Evolutionary conservation across 2,888 invertebrate species (phyloP).

Genomic region (Pristionchus arcanus): DNA sequence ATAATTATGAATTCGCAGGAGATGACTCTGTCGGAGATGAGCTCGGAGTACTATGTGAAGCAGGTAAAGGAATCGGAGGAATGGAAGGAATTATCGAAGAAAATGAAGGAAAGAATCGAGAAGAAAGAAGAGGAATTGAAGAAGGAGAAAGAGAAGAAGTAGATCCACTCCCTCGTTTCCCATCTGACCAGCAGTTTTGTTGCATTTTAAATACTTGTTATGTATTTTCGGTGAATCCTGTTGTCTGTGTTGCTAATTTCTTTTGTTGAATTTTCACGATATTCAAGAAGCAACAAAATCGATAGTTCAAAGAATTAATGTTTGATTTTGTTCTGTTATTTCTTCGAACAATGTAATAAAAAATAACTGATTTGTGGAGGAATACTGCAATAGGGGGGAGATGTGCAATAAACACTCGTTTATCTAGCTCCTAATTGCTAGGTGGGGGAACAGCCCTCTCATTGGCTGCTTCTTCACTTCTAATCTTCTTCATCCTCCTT

Average conservation of each 20-base stretch:
- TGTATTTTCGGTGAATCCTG: background rate
- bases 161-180: background rate
- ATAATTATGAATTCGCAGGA: background rate
- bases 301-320: background rate
- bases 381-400: background rate
- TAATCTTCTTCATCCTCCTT: slow-evolving; percentile 3
- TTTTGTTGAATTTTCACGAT: background rate
- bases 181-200: no score
- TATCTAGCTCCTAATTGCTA: background rate
- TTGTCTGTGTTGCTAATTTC: background rate
- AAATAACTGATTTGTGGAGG: background rate
- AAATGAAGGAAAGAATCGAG: background rate
- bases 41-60: background rate
- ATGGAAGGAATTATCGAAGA: background rate
- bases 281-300: background rate
- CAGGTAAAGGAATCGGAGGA: background rate
- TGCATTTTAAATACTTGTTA: background rate
- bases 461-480: background rate
- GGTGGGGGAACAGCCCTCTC: background rate
- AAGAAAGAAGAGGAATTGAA: background rate
- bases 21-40: background rate
- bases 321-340: background rate
- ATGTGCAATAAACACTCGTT: background rate
- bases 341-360: background rate
- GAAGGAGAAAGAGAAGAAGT: slow-evolving; percentile 23